Base-by-base conservation (phyloP, 2,113 vertebrate genomes). In the Apteryx owenii region DNA sequence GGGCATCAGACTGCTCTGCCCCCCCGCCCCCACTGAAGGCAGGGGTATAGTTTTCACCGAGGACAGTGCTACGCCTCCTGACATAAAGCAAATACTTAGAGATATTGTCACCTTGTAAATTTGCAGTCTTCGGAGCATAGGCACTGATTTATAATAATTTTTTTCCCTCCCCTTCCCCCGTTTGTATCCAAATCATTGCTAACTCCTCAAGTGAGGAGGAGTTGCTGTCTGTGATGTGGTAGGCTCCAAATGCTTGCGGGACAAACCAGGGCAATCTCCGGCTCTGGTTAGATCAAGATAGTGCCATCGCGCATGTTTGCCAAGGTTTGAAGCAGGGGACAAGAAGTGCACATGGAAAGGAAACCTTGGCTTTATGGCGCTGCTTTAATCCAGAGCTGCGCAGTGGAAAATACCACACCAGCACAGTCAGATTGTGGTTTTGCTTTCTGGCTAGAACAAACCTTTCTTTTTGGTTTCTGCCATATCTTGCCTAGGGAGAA, bases 381-480 rank as follows among this genome's bases (percentile, higher is more conserved):
- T 80, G 87, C 91, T 84, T 89, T 84, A 56, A 90, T 83, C 88
- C 90, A 20, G 48, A 95, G 82, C 81, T 42, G 66, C 58, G 87
- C 90, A 31, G 60, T 81, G 91, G 95, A 88, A 97, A 95, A 96
- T 78, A 79, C 77, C 66, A 75, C 54, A 56, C 7, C 72, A 80
- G 93, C 87, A 70, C 78, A 68, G 81, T 88, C 92, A 60, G 66
- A 9, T 6, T 46, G 70, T 91, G 94, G 92, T 62, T 70, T 96
- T 97, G 93, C 66, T 93, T 95, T 93, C 73, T 85, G 91, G 71
- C 51, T 79, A 64, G 93, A 97, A 95, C 89, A 93, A 96, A 97
- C 65, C 70, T 96, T 83, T 66, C 69, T 81, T 87, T 95, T 79
- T 70, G 85, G 83, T 90, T 92, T 90, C 88, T 93, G 84, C 79